Base-by-base conservation (phyloP, 2,113 vertebrate species). In the Coregonus clupeaformis region DNA sequence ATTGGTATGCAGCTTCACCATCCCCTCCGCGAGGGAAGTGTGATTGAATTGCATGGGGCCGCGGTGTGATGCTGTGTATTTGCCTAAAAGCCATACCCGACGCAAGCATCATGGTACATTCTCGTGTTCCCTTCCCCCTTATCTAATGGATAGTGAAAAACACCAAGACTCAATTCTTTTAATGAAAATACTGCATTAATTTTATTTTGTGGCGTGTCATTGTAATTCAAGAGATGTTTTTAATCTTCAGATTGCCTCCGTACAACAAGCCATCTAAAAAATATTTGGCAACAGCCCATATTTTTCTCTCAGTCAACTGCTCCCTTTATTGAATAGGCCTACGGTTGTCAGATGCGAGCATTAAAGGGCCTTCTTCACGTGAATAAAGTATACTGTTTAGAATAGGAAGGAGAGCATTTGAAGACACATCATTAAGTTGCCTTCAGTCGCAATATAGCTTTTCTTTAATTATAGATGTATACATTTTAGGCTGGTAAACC, bases 171-270 rank as follows among this genome's bases (percentile, higher is more conserved):
- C 91, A 89, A 90, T 90, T 92, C 89, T 92, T 88, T 87, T 94
- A 93, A 92, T 93, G 89, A 93, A 93, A 92, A 87, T 86, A 86
- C 87, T 79, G 90, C 88, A 92, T 93, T 93, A 89, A 93, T 93
- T 93, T 93, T 91, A 90, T 91, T 94, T 93, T 92, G 90, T 92
- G 91, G 92, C 92, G 86, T 91, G 91, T 90, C 91, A 92, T 92
- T 94, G 90, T 94, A 93, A 94, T 93, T 94, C 92, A 93, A 91
- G 90, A 93, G 91, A 93, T 91, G 91, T 91, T 93, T 94, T 94
- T 93, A 95, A 94, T 94, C 93, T 92, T 89, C 87, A 90, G 88
- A 93, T 93, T 92, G 89, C 91, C 91, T 83, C 25, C 77, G 84
- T 85, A 92, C 87, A 92, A 93, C 92, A 93, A 93, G 91, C 92